phyloP scores from a whole-genome alignment of 2,113 vertebrate genomes.

The Mormyrus lacerda region DNA sequence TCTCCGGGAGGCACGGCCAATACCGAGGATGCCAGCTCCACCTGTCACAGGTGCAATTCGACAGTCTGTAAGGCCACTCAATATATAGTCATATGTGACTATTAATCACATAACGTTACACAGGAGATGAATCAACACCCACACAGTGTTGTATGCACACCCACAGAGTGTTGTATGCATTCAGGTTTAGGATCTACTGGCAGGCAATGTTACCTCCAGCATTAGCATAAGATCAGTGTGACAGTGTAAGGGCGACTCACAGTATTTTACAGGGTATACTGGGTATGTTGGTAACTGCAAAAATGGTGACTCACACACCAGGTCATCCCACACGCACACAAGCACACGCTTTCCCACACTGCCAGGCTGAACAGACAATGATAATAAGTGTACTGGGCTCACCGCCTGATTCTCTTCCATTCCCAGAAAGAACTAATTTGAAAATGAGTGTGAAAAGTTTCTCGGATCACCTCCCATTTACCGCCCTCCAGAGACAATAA shows the following conservation, averaged over 20 bases:
- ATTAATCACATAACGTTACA: not conserved
- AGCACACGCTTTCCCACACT: not conserved
- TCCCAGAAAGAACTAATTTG: not conserved
- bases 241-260: not conserved
- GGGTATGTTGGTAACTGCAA: not conserved
- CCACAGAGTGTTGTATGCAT: not conserved
- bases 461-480: slow-evolving; percentile 15
- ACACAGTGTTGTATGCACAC: not conserved
- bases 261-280: not conserved
- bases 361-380: not conserved
- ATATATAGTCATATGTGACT: not conserved
- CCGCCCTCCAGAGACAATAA: slow-evolving; percentile 41
- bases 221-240: not conserved
- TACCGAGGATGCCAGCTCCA: slow-evolving; percentile 21
- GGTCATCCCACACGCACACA: not conserved
- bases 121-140: not conserved
- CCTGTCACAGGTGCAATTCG: not conserved
- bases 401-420: not conserved
- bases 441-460: slow-evolving; percentile 18
- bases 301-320: not conserved
- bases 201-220: not conserved
- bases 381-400: not conserved
- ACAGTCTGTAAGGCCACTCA: not conserved
- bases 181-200: not conserved
- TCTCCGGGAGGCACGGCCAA: slow-evolving; percentile 43